A percentile compares a stretch with the other conserved stretches of the same genome.
Conservation (phyloP, 2,113 vertebrate species). For the Amphilophus citrinellus region DNA sequence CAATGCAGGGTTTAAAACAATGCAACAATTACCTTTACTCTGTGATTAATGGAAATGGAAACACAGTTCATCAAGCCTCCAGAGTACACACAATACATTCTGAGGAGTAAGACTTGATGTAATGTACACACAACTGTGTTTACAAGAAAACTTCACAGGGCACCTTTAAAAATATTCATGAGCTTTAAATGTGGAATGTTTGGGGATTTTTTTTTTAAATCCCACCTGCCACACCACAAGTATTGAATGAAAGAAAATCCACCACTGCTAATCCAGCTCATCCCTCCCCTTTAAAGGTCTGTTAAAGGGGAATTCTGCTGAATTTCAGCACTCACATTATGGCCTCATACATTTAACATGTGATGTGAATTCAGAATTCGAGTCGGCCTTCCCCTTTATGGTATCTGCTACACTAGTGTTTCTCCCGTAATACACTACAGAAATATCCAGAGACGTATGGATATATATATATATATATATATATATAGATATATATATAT, state of each 20-base stretch:
- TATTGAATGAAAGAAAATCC: constrained; percentile 50
- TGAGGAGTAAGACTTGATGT: neutral
- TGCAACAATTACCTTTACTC: no score
- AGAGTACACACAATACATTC: neutral
- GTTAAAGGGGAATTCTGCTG: constrained; percentile 67
- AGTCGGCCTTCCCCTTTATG: constrained; percentile 62
- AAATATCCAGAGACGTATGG: constrained; percentile 81
- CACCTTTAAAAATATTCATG: neutral
- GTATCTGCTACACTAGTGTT: constrained; percentile 83
- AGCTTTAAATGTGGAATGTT: constrained; percentile 39
- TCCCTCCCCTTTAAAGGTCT: constrained; percentile 54
- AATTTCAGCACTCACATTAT: constrained; percentile 62
- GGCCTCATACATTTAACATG: constrained; percentile 53
- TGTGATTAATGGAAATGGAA: neutral
- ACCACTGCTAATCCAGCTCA: constrained; percentile 34
- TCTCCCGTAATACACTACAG: constrained; percentile 82
- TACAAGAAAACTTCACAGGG: neutral
- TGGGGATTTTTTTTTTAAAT: constrained; percentile 7
- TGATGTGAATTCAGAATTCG: constrained; percentile 48
- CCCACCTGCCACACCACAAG: constrained; percentile 21
- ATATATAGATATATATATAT: no score
- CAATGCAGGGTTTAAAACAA: neutral
- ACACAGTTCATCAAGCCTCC: neutral
- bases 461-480: constrained; percentile 71
- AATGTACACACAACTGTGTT: neutral